A percentile compares a stretch with the other conserved stretches of the same genome.
Evolutionary conservation across 2,797 vertebrate genomes (phyloP).

Genomic region (Delichon dasypus): DNA sequence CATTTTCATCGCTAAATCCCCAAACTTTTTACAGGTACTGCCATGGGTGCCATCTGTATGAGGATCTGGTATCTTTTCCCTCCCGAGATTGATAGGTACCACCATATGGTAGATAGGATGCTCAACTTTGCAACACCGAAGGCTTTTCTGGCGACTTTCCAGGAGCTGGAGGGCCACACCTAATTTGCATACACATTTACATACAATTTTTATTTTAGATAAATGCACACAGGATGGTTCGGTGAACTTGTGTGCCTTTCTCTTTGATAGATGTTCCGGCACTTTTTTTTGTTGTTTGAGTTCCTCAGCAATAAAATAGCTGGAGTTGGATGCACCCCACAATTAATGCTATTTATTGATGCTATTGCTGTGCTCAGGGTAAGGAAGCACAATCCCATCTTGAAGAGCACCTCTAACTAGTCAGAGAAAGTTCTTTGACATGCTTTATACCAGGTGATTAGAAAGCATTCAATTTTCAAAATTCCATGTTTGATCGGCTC

Average conservation of each 20-base stretch:
- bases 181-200: conserved; percentile 57
- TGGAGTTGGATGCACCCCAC: not conserved
- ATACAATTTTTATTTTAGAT: conserved; percentile 49
- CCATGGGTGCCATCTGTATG: conserved; percentile 17
- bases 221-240: not conserved
- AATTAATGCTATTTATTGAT: conserved; percentile 51
- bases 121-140: conserved; percentile 51
- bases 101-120: conserved; percentile 54
- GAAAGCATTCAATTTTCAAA: not conserved
- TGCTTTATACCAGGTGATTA: not conserved
- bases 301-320: not conserved
- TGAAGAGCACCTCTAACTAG: conserved; percentile 12
- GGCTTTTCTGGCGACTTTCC: conserved; percentile 39
- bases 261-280: conserved; percentile 1
- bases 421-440: not conserved
- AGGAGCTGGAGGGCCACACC: conserved; percentile 46
- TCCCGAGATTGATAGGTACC: not conserved
- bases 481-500: fast-evolving
- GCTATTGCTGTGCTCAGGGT: not conserved
- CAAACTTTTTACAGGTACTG: conserved; percentile 23
- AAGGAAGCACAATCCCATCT: not conserved
- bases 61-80: not conserved
- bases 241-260: not conserved
- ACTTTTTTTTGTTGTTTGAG: conserved; percentile 25
- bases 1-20: not conserved